Evolutionary conservation across 2,888 invertebrate species (phyloP).

Genomic region (Cheilosia variabilis): DNA sequence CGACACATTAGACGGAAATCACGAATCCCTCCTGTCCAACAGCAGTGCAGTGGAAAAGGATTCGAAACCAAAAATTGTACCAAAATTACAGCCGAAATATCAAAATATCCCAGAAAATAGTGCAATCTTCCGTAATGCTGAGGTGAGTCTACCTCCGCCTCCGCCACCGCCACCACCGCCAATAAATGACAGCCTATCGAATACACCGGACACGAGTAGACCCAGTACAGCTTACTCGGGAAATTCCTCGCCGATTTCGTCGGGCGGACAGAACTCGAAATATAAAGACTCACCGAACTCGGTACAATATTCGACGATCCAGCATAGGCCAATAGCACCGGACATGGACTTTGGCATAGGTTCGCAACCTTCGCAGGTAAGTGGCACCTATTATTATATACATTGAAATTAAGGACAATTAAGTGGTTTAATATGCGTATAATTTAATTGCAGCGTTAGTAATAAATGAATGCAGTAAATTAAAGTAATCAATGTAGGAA

Average conservation of each 20-base stretch:
- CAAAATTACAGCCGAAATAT: constrained; percentile 78
- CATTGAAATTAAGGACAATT: neutral
- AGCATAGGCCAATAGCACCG: constrained; percentile 55
- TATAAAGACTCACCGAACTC: constrained; percentile 66
- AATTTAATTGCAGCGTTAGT: no score
- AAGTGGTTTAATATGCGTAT: neutral
- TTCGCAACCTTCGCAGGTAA: constrained; percentile 81
- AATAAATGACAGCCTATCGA: constrained; percentile 50
- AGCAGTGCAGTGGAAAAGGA: constrained; percentile 59
- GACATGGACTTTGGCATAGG: constrained; percentile 79
- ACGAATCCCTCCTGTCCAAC: constrained; percentile 42
- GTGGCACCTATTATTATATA: neutral
- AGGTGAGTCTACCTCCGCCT: constrained; percentile 55
- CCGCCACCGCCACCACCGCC: constrained; percentile 65
- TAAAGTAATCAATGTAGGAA: no score
- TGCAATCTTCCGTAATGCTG: constrained; percentile 77
- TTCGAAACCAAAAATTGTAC: constrained; percentile 67
- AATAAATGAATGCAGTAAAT: no score
- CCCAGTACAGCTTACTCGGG: constrained; percentile 61
- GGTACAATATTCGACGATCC: constrained; percentile 67
- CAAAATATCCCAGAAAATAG: constrained; percentile 81
- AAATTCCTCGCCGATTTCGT: constrained; percentile 63
- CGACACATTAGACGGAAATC: constrained; percentile 40
- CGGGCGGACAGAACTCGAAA: constrained; percentile 53
- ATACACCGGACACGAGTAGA: constrained; percentile 56